phyloP scores from a whole-genome alignment of 1,140 invertebrate species.

The Heterodera carotae region DNA sequence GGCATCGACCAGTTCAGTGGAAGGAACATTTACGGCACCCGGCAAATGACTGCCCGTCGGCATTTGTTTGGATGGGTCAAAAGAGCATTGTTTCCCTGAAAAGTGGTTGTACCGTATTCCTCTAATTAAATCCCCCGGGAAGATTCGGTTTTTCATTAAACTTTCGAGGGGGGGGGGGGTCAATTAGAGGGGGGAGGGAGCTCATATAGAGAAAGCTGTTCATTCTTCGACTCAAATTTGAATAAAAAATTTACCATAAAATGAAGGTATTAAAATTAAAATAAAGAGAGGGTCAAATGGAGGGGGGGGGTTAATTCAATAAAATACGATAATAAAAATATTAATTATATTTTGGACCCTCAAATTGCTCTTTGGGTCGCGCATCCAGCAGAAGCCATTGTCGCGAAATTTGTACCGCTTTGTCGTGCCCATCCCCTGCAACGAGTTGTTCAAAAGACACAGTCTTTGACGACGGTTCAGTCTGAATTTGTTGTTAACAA shows the following conservation, averaged over 20 bases:
- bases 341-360: conserved; percentile 56
- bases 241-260: too few relatives aligned
- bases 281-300: too few relatives aligned
- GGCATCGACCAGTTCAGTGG: conserved; percentile 41
- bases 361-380: conserved; percentile 51
- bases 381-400: conserved; percentile 49
- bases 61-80: conserved; percentile 41
- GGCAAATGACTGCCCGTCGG: conserved; percentile 43
- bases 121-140: too few relatives aligned
- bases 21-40: conserved; percentile 53
- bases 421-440: conserved; percentile 19
- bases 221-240: too few relatives aligned
- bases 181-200: too few relatives aligned
- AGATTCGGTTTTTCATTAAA: too few relatives aligned
- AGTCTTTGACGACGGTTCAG: conserved; percentile 4
- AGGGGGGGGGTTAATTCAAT: too few relatives aligned
- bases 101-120: too few relatives aligned
- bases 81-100: background rate
- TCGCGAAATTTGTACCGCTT: conserved; percentile 4
- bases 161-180: too few relatives aligned
- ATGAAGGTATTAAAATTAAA: too few relatives aligned
- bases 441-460: conserved; percentile 25
- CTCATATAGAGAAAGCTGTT: too few relatives aligned
- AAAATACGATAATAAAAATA: conserved; percentile 35
- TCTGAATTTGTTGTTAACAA: background rate